Conservation (phyloP, 2,888 invertebrate genomes). For the Rhodophaea formosa region DNA sequence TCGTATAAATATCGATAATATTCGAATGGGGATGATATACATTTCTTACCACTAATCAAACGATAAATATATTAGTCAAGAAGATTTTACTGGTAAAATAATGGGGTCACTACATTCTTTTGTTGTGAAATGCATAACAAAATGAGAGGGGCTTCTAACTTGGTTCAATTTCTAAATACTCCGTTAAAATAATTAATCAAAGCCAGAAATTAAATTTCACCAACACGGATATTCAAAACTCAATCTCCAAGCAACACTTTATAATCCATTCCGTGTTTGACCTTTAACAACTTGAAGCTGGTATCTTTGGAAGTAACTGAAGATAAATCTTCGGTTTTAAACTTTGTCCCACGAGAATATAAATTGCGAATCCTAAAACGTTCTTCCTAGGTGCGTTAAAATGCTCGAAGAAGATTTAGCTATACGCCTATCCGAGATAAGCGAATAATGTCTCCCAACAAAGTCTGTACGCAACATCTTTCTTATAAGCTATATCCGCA, state of each 20-base stretch:
- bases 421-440: slow-evolving; percentile 57
- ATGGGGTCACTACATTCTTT: not conserved
- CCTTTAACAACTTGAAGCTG: slow-evolving; percentile 53
- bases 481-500: slow-evolving; percentile 63
- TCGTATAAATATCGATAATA: not conserved
- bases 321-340: slow-evolving; percentile 69
- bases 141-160: not conserved
- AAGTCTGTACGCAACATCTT: slow-evolving; percentile 64
- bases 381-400: slow-evolving; percentile 61
- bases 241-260: slow-evolving; percentile 52
- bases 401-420: slow-evolving; percentile 54
- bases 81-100: not conserved
- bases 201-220: not conserved
- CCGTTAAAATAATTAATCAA: not conserved
- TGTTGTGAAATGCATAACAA: not conserved
- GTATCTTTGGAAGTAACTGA: slow-evolving; percentile 49
- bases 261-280: slow-evolving; percentile 51
- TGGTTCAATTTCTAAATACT: not conserved
- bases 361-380: slow-evolving; percentile 62
- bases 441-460: slow-evolving; percentile 62
- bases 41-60: not conserved
- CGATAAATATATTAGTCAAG: not conserved
- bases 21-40: not conserved
- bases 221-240: slow-evolving; percentile 39
- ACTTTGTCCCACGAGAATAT: slow-evolving; percentile 57